Evolutionary conservation across 1,140 invertebrate species (phyloP), one percentile per base, ranked within the genome.

Genomic region (Ptiloglossa arizonensis): DNA sequence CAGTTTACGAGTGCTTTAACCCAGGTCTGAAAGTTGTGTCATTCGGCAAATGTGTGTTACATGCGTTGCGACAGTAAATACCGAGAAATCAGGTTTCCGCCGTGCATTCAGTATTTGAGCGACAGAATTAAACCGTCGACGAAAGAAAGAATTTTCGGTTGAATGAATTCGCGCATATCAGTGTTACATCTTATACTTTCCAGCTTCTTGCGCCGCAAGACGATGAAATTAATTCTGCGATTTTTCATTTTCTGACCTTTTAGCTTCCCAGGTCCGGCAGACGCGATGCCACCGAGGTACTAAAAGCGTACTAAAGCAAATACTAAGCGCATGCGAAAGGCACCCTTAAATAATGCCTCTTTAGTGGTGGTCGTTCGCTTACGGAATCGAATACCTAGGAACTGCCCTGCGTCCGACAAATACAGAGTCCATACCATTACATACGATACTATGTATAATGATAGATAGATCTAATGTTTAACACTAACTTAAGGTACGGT

Each of bases 221-320:
- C 79, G 74, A 76, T 85, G 54, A 85, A 79, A 91, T 91, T 92
- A 93, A 91, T 92, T 83, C 76, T 89, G 91, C 90, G 92, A 92
- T 90, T 91, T 92, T 91, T 92, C 81, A 89, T 90, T 90, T 93
- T 93, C 86, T 92, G 88, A 92, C 89, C 89, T 93, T 93, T 93
- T 93, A 93, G 92, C 92, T 92, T 92, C 91, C 92, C 92, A 93
- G 92, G 92, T 90, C 92, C 91, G 92, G 91, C 92, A 92, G 92
- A 93, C 87, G 87, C 91, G 88, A 92, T 93, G 90, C 92, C 92
- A 89, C 90, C 91, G 85, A 93, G 91, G 91, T 93, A 93, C 92
- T 93, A 93, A 91, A 88, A 86, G 83, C 80, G 84, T 86, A 88
- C 80, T 82, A 81, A 81, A 80, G 81, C 75, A 74, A 83, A 75